Conservation (phyloP, 2,888 invertebrate species). For the Rotaria magnacalcarata region DNA sequence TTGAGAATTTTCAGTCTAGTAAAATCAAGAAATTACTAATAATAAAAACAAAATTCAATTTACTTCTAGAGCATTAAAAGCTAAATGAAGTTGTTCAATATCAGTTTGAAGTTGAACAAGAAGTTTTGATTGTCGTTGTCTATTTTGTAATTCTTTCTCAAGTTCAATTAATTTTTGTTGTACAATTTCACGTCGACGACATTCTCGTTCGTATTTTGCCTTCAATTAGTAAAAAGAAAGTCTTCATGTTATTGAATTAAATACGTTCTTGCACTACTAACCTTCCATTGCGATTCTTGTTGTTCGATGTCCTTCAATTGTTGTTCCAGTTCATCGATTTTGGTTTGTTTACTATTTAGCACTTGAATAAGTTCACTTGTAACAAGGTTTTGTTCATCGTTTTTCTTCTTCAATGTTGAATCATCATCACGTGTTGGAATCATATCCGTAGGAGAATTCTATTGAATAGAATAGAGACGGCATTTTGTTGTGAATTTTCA, state of each 20-base stretch:
- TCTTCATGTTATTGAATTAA: no score
- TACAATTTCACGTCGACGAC: neutral
- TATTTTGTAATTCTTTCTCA: neutral
- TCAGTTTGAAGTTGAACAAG: neutral
- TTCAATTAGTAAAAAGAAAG: neutral
- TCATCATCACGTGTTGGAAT: constrained; percentile 18
- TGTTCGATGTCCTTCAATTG: constrained; percentile 18
- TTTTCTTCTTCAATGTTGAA: neutral
- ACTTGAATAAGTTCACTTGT: constrained; percentile 26
- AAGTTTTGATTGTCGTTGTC: neutral
- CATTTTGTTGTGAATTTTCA: no score
- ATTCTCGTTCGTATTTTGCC: constrained; percentile 10
- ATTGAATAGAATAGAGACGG: neutral
- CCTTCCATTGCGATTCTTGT: constrained; percentile 22
- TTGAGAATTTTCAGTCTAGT: neutral
- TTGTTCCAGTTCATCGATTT: constrained; percentile 29
- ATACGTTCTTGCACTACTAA: neutral
- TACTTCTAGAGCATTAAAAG: constrained; percentile 4
- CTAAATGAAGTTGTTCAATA: neutral
- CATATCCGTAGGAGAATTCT: neutral
- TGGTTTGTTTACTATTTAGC: neutral
- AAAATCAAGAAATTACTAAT: neutral
- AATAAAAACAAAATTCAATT: no score
- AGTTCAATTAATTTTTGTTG: constrained; percentile 1
- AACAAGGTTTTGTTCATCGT: constrained; percentile 17